These are phyloP conservation scores for Oxyteleia sp. DNA, from an alignment of 2,888 invertebrate genomes.

Conservation along the genomic window DNA sequence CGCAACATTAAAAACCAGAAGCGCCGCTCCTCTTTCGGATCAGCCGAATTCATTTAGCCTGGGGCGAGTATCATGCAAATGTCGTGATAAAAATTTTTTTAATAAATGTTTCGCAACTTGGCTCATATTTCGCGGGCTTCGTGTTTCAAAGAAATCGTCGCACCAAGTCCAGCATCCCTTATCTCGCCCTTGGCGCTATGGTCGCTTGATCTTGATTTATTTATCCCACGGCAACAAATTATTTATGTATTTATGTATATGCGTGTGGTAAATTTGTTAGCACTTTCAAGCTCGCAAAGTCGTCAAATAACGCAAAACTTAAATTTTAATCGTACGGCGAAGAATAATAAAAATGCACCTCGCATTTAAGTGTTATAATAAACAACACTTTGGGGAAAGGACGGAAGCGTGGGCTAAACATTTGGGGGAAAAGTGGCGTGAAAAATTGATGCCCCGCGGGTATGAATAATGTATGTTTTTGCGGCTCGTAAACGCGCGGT, in stretches of 20 bases:
- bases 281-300: too few relatives aligned
- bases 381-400: conserved; percentile 35
- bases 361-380: too few relatives aligned
- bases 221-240: conserved; percentile 13
- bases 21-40: conserved; percentile 16
- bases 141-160: conserved; percentile 5
- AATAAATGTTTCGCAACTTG: conserved; percentile 38
- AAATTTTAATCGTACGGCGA: too few relatives aligned
- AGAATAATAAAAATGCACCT: too few relatives aligned
- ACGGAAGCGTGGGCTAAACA: conserved; percentile 18
- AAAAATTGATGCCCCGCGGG: conserved; percentile 43
- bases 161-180: conserved; percentile 1
- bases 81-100: conserved; percentile 27
- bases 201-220: conserved; percentile 41
- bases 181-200: not conserved
- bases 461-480: conserved; percentile 40
- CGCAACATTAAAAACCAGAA: conserved; percentile 46
- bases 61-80: conserved; percentile 16
- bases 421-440: conserved; percentile 19
- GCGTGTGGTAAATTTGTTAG: too few relatives aligned
- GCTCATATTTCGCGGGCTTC: conserved; percentile 17
- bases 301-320: too few relatives aligned
- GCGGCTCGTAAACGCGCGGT: not conserved
- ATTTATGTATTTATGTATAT: too few relatives aligned
- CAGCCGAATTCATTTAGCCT: conserved; percentile 4